Evolutionary conservation across 2,113 vertebrate genomes (phyloP).

Genomic region (Ginglymostoma cirratum): DNA sequence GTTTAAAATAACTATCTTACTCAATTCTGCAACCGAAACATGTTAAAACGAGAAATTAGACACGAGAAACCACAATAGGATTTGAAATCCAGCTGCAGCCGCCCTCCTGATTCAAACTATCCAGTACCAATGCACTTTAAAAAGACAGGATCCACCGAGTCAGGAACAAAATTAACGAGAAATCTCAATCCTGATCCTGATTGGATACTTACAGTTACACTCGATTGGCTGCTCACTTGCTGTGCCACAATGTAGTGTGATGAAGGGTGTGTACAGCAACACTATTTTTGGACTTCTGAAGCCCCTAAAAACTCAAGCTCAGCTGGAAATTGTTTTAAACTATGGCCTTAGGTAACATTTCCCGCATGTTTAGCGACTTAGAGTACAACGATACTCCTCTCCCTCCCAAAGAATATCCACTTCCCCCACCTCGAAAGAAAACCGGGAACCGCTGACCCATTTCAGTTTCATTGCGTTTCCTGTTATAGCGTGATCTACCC

Average conservation of each 20-base stretch:
- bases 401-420: neutral
- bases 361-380: neutral
- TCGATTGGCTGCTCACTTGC: too few relatives aligned
- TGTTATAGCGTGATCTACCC: constrained; percentile 13
- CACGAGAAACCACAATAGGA: neutral
- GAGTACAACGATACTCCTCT: neutral
- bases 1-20: neutral
- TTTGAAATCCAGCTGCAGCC: neutral
- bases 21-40: neutral
- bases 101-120: neutral
- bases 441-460: neutral
- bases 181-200: neutral
- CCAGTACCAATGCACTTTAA: neutral
- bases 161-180: neutral
- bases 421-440: neutral
- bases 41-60: neutral
- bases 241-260: too few relatives aligned
- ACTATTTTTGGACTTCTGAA: too few relatives aligned
- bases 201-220: neutral
- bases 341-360: neutral
- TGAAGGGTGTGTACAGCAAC: too few relatives aligned
- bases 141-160: neutral
- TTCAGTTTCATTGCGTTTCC: neutral
- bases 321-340: neutral
- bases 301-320: neutral